Conservation (phyloP, 2,888 invertebrate genomes). For the Hydraecia micacea region DNA sequence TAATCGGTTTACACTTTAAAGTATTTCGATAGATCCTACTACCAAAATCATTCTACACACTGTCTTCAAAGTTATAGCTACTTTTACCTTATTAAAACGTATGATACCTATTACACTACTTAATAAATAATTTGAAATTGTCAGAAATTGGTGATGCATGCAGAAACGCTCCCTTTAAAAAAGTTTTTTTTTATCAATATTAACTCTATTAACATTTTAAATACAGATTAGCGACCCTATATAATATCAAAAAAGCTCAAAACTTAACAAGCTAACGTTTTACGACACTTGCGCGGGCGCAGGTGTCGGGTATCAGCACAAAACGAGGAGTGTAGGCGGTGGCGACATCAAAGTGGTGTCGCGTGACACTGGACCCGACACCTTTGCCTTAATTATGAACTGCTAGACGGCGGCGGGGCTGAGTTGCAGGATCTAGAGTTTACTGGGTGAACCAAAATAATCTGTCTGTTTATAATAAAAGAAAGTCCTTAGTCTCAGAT, state of each 20-base stretch:
- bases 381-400: slow-evolving; percentile 49
- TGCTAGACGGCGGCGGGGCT: slow-evolving; percentile 29
- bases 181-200: neutral
- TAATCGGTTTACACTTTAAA: neutral
- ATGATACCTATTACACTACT: neutral
- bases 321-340: slow-evolving; percentile 58
- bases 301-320: slow-evolving; percentile 57
- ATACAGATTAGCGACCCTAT: slow-evolving; percentile 33
- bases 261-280: slow-evolving; percentile 73
- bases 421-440: neutral
- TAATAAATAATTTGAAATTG: neutral
- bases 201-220: neutral
- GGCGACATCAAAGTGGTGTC: slow-evolving; percentile 73
- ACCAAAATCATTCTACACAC: neutral
- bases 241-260: slow-evolving; percentile 57
- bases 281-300: slow-evolving; percentile 64
- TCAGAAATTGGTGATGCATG: neutral
- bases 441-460: neutral
- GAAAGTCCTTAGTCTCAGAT: neutral
- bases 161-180: neutral
- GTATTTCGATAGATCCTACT: neutral
- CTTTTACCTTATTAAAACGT: neutral
- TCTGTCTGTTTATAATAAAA: neutral
- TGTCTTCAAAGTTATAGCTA: neutral
- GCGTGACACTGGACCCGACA: slow-evolving; percentile 67